A percentile compares a stretch with the other conserved stretches of the same genome.
phyloP scores from a whole-genome alignment of 2,797 vertebrate species.

The Catamblyrhynchus diadema region DNA sequence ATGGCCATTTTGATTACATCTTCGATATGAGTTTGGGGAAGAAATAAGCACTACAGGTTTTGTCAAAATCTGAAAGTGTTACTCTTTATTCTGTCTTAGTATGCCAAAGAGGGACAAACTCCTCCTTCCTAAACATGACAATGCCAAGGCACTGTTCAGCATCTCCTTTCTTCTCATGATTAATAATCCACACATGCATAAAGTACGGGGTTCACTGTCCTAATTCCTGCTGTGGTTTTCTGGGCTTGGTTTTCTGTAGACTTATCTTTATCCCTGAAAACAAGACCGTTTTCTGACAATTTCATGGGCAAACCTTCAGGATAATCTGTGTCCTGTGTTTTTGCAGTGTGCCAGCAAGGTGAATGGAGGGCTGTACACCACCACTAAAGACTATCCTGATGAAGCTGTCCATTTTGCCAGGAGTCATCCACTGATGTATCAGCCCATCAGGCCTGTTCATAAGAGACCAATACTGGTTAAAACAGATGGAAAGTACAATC shows the following conservation, averaged over 20 bases:
- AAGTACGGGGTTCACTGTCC: not conserved
- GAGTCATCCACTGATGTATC: constrained; percentile 91
- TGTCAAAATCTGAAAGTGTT: not conserved
- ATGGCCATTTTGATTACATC: not conserved
- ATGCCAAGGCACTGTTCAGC: not conserved
- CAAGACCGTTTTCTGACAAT: not conserved
- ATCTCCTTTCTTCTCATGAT: not conserved
- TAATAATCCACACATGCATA: not conserved
- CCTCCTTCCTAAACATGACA: not conserved
- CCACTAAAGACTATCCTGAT: constrained; percentile 93
- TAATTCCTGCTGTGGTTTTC: not conserved
- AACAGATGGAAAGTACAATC: constrained; percentile 86
- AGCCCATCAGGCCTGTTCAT: constrained; percentile 86
- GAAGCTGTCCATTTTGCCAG: constrained; percentile 91
- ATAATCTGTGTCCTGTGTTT: not conserved
- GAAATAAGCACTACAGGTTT: not conserved
- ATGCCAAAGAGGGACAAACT: not conserved
- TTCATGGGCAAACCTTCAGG: not conserved
- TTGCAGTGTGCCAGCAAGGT: constrained; percentile 94
- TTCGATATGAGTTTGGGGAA: not conserved
- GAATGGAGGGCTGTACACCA: constrained; percentile 87
- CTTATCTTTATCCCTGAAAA: not conserved
- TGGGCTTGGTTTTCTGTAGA: not conserved
- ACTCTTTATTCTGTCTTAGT: not conserved
- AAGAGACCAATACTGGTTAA: constrained; percentile 88